Evolutionary conservation across 2,113 vertebrate species (phyloP).

Genomic region (Anolis carolinensis): DNA sequence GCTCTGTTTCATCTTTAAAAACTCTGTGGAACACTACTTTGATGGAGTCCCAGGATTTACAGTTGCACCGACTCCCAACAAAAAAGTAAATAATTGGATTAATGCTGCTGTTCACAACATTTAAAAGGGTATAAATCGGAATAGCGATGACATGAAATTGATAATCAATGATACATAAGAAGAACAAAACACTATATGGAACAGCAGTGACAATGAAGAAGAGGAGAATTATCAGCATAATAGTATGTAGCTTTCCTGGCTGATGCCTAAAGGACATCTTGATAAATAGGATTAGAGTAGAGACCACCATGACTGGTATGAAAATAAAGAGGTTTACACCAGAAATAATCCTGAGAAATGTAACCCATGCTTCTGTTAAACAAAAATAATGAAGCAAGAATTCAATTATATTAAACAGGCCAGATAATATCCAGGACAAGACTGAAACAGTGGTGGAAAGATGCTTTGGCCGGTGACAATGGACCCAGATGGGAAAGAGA

Average conservation of each 20-base stretch:
- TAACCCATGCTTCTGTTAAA: too few species aligned
- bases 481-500: constrained; percentile 37
- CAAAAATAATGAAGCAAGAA: too few species aligned
- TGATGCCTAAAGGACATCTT: not conserved
- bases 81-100: not conserved
- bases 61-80: not conserved
- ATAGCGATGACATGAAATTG: not conserved
- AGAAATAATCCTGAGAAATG: not conserved
- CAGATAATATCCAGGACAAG: constrained; percentile 23
- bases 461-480: not conserved
- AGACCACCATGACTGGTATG: not conserved
- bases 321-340: not conserved
- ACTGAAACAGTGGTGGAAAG: constrained; percentile 8
- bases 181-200: not conserved
- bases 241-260: not conserved
- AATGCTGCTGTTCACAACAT: not conserved
- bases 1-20: too few species aligned
- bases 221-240: not conserved
- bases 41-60: not conserved
- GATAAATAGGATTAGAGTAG: not conserved
- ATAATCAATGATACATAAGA: not conserved
- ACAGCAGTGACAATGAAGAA: not conserved
- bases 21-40: too few species aligned
- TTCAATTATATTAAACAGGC: too few species aligned
- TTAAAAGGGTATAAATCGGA: not conserved